Evolutionary conservation across 2,888 invertebrate genomes (phyloP).

Genomic region (Vandiemenella viatica): DNA sequence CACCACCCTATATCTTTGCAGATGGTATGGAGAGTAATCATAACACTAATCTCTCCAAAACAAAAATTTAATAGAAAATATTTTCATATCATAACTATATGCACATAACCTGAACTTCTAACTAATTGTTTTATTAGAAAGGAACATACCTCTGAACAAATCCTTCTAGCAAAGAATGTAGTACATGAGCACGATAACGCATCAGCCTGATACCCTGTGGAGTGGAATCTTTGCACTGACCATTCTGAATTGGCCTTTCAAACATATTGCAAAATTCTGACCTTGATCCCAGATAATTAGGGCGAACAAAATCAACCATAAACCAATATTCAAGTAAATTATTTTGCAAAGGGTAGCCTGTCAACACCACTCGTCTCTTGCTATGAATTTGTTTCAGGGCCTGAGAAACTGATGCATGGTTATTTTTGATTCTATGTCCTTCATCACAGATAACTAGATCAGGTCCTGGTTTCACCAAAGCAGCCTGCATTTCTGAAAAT

Average conservation of each 20-base stretch:
- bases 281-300: conserved; percentile 91
- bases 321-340: conserved; percentile 95
- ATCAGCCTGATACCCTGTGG: conserved; percentile 85
- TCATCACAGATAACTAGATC: conserved; percentile 92
- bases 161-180: conserved; percentile 85
- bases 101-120: conserved; percentile 52
- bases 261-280: conserved; percentile 98
- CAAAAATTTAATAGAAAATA: too few relatives aligned
- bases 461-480: conserved; percentile 80
- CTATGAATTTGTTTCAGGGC: conserved; percentile 90
- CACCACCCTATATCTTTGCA: too few relatives aligned
- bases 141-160: conserved; percentile 73
- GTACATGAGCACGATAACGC: conserved; percentile 87
- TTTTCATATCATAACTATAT: too few relatives aligned
- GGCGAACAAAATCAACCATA: conserved; percentile 97
- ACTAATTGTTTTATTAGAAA: too few relatives aligned
- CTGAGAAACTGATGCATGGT: conserved; percentile 89
- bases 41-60: too few relatives aligned
- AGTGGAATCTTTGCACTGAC: conserved; percentile 94
- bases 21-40: too few relatives aligned
- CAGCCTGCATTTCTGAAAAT: conserved; percentile 58
- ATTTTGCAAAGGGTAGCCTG: conserved; percentile 96
- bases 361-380: conserved; percentile 84
- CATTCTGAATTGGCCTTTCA: conserved; percentile 94
- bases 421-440: conserved; percentile 95